These are phyloP conservation scores for Lerema accius DNA, from an alignment of 1,140 invertebrate species.

Conservation along the genomic window DNA sequence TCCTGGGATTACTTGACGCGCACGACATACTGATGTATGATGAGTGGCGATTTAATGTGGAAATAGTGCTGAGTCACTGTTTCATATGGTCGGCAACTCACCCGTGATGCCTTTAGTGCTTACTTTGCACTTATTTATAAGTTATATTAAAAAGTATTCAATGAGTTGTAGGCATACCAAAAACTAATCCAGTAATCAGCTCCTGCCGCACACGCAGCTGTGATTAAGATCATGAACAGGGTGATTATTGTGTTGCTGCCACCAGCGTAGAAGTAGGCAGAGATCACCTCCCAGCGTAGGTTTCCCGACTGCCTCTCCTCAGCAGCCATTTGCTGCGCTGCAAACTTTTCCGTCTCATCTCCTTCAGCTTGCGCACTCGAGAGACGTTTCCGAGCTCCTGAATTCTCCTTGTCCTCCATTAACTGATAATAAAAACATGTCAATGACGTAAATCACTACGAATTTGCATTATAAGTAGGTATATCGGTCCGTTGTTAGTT, in stretches of 20 bases:
- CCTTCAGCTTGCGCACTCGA: slow-evolving; percentile 49
- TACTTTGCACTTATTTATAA: too few species aligned
- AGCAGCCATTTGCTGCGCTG: slow-evolving; percentile 64
- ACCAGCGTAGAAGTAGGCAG: slow-evolving; percentile 82
- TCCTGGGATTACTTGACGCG: too few species aligned
- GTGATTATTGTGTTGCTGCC: slow-evolving; percentile 74
- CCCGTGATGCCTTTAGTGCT: too few species aligned
- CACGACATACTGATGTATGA: too few species aligned
- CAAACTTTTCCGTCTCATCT: slow-evolving; percentile 76
- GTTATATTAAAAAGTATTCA: too few species aligned
- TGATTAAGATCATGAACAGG: slow-evolving; percentile 75
- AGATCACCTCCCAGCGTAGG: slow-evolving; percentile 83
- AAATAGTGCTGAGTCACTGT: too few species aligned
- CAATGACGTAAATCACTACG: background rate
- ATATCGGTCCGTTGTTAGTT: too few species aligned
- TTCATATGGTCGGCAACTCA: too few species aligned
- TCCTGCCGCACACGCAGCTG: slow-evolving; percentile 80
- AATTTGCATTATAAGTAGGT: background rate
- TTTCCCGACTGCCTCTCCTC: slow-evolving; percentile 83
- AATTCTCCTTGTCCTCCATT: slow-evolving; percentile 53
- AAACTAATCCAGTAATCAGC: slow-evolving; percentile 89
- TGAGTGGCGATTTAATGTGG: too few species aligned
- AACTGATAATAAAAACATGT: slow-evolving; percentile 43
- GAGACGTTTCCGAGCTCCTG: slow-evolving; percentile 41
- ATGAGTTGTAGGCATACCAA: slow-evolving; percentile 85